A percentile compares a stretch with the other conserved stretches of the same genome.
Conservation (phyloP, 2,888 invertebrate genomes). For the Pantelozetes paolii region DNA sequence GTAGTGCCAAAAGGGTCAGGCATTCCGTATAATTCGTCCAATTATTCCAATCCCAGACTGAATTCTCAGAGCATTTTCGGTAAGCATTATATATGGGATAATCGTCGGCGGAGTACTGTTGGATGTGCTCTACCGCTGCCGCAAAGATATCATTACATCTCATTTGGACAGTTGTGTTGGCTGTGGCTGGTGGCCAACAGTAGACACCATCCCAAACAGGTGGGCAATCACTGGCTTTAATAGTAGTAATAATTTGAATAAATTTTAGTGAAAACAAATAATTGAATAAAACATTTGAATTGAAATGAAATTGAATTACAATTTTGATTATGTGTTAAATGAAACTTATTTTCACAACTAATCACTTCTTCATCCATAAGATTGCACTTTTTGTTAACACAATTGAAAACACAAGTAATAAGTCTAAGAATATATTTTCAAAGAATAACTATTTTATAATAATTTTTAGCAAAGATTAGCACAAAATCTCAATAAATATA, state of each 20-base stretch:
- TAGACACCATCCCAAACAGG: constrained; percentile 47
- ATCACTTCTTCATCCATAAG: constrained; percentile 11
- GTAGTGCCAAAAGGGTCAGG: constrained; percentile 44
- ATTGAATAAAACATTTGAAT: background rate
- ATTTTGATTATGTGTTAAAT: constrained; percentile 1
- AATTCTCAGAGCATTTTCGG: constrained; percentile 49
- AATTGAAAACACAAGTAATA: no score
- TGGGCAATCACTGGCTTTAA: constrained; percentile 42
- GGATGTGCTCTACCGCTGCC: constrained; percentile 16
- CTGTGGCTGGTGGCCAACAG: constrained; percentile 48
- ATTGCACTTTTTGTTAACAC: background rate
- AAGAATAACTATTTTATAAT: no score
- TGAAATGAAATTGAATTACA: background rate
- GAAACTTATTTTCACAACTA: constrained; percentile 15
- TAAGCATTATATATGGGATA: constrained; percentile 47
- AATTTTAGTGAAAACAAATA: background rate
- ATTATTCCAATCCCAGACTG: constrained; percentile 49
- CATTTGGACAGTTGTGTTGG: constrained; percentile 43
- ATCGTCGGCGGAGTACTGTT: constrained; percentile 7
- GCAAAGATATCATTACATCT: constrained; percentile 44
- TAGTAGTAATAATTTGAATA: background rate
- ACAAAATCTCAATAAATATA: no score
- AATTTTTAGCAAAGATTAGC: background rate
- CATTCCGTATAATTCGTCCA: constrained; percentile 52
- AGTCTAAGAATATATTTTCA: no score